Evolutionary conservation across 37 sponge, comb jelly and placozoan species (phyloP), one percentile per base, ranked within the genome.

Genomic region (Halichondria panicea): DNA sequence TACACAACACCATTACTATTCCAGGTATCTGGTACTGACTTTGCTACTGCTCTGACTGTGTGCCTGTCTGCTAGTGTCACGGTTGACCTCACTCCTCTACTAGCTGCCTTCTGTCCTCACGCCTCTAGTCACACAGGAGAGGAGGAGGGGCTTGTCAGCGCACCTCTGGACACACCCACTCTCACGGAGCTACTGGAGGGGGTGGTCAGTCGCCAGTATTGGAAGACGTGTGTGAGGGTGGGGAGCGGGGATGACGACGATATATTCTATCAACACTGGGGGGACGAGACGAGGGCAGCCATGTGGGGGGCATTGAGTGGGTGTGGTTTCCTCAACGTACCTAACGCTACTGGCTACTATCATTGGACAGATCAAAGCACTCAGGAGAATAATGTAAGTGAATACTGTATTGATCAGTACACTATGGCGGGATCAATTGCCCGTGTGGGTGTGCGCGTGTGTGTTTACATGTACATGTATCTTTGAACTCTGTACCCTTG

Each of bases 61-160:
- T 87, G 87, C 50, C 4, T 32, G 3, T 42, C 32, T 3, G 34
- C 62, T 34, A 48, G 60, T 22, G 40, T 76, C 1, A n/a, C 76
- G 0, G 36, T 87, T 31, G 76, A 76, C 76, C 3, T 73, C 70
- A 87, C 87, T 25, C 81, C 81, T 0, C 81, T 87, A 7, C 19
- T 87, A 13, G 70, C 56, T 2, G 72, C 68, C 4, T 70, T 87
- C 18, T 87, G 87, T 32, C 38, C 46, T 4, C 87, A 87, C 52
- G 37, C 76, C 59, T 19, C 13, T 0, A 4, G 34, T 35, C 3
- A 32, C 35, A 11, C 46, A 4, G n/a, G 15, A 2, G 32, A 33
- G 0, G 43, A 46, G 35, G 34, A 32, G 0, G 63, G 42, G 19
- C 46, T 22, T 2, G 34, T 21, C 24, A 18, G 58, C 56, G 27